Conservation (phyloP, 2,888 invertebrate genomes). For the Brachypterus glaber region DNA sequence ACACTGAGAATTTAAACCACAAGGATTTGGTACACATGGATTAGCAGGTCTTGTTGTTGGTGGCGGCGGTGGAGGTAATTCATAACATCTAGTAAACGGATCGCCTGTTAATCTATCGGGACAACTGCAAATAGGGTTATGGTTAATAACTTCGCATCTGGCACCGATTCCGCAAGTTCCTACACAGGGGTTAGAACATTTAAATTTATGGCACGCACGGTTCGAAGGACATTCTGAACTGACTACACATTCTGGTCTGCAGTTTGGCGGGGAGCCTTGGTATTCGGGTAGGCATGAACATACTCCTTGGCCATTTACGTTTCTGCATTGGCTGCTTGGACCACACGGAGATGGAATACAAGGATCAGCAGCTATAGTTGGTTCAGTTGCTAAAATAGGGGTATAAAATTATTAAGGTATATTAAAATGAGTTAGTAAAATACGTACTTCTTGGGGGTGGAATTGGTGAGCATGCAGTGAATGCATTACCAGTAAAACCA, state of each 20-base stretch:
- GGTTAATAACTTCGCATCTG: slow-evolving; percentile 63
- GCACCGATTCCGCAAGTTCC: slow-evolving; percentile 68
- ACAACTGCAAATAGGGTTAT: slow-evolving; percentile 69
- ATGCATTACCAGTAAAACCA: slow-evolving; percentile 68
- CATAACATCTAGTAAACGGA: slow-evolving; percentile 62
- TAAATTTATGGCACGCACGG: slow-evolving; percentile 64
- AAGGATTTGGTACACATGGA: slow-evolving; percentile 55
- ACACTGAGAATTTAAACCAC: slow-evolving; percentile 54
- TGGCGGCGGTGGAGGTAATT: slow-evolving; percentile 33
- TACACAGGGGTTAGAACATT: slow-evolving; percentile 63
- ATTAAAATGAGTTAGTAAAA: neutral
- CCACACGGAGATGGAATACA: slow-evolving; percentile 70
- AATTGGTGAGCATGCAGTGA: slow-evolving; percentile 43
- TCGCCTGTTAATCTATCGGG: slow-evolving; percentile 55
- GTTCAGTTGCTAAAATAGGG: slow-evolving; percentile 22
- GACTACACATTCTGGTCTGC: slow-evolving; percentile 67
- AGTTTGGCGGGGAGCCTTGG: slow-evolving; percentile 62
- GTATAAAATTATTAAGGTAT: too few species aligned
- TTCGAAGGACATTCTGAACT: slow-evolving; percentile 65
- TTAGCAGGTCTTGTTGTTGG: slow-evolving; percentile 36
- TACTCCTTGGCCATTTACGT: slow-evolving; percentile 56
- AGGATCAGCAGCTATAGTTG: slow-evolving; percentile 43
- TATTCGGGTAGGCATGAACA: slow-evolving; percentile 65
- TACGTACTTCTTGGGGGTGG: slow-evolving; percentile 25
- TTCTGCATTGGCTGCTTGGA: slow-evolving; percentile 61